Evolutionary conservation across 2,888 invertebrate genomes (phyloP).

Genomic region (Hydropsyche betteni): DNA sequence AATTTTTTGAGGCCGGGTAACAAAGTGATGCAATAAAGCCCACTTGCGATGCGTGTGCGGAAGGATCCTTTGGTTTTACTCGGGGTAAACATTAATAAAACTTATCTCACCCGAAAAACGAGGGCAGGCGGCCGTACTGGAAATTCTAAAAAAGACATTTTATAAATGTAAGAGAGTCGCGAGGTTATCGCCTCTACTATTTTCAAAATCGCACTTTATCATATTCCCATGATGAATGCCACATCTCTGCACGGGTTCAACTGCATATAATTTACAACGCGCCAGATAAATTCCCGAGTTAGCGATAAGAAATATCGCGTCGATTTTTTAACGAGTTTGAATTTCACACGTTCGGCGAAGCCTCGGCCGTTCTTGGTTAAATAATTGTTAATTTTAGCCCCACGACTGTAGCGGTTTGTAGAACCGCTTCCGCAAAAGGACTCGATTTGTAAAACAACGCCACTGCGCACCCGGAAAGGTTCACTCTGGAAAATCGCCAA

Average conservation of each 20-base stretch:
- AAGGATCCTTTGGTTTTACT: slow-evolving; percentile 35
- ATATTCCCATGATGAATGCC: slow-evolving; percentile 27
- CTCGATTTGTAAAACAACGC: slow-evolving; percentile 23
- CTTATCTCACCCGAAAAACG: slow-evolving; percentile 34
- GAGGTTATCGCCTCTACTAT: slow-evolving; percentile 27
- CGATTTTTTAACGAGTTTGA: too few species aligned
- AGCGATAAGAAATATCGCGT: too few species aligned
- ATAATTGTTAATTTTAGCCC: not conserved
- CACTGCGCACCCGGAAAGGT: slow-evolving; percentile 10
- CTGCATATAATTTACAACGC: slow-evolving; percentile 26
- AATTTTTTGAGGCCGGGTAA: slow-evolving; percentile 22
- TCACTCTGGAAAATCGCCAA: slow-evolving; percentile 25
- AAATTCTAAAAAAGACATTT: slow-evolving; percentile 27
- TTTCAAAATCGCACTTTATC: slow-evolving; percentile 32
- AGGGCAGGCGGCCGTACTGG: not conserved
- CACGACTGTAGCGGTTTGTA: not conserved
- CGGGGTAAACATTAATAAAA: slow-evolving; percentile 43
- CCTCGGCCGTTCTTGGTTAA: too few species aligned
- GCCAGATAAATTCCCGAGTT: too few species aligned
- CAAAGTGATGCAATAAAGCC: slow-evolving; percentile 29
- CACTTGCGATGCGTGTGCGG: slow-evolving; percentile 17
- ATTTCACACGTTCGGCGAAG: too few species aligned
- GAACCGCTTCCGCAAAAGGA: slow-evolving; percentile 5
- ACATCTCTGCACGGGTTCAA: slow-evolving; percentile 11
- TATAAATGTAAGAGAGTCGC: slow-evolving; percentile 24